Conservation (phyloP, 2,797 vertebrate species). For the Mionectes olivaceus region DNA sequence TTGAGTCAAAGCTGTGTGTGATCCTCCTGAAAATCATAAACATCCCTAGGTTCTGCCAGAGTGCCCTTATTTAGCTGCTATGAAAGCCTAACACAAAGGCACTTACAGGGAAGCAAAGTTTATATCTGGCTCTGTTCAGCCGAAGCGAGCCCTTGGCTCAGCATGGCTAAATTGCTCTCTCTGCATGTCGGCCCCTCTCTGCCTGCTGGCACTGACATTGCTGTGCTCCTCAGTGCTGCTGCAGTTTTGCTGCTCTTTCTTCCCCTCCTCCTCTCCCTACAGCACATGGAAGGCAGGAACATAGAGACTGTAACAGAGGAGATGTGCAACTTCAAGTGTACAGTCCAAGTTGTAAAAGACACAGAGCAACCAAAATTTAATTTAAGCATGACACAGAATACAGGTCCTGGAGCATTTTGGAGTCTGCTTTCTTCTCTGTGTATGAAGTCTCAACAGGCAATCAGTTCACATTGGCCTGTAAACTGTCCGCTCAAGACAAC, state of each 20-base stretch:
- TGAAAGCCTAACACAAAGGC: background rate
- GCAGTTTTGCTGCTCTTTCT: background rate
- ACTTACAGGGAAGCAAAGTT: conserved; percentile 14
- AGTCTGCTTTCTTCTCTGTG: background rate
- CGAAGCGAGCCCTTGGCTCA: background rate
- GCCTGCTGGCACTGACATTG: background rate
- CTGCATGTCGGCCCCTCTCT: background rate
- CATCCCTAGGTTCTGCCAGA: background rate
- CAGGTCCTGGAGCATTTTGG: background rate
- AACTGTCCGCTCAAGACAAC: background rate
- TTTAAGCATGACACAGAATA: background rate
- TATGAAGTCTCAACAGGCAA: background rate
- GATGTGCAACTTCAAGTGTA: background rate
- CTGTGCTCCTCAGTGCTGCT: background rate
- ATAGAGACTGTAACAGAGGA: background rate
- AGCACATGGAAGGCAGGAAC: background rate
- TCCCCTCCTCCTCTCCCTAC: background rate
- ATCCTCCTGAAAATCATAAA: conserved; percentile 7
- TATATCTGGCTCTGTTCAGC: background rate
- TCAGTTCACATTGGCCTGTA: background rate
- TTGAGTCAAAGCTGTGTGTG: background rate
- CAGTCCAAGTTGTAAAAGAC: background rate
- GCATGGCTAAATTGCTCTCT: background rate
- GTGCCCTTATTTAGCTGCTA: conserved; percentile 8
- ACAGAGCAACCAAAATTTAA: background rate